phyloP scores from a whole-genome alignment of 2,888 invertebrate species.

The Cyclophora punctaria region DNA sequence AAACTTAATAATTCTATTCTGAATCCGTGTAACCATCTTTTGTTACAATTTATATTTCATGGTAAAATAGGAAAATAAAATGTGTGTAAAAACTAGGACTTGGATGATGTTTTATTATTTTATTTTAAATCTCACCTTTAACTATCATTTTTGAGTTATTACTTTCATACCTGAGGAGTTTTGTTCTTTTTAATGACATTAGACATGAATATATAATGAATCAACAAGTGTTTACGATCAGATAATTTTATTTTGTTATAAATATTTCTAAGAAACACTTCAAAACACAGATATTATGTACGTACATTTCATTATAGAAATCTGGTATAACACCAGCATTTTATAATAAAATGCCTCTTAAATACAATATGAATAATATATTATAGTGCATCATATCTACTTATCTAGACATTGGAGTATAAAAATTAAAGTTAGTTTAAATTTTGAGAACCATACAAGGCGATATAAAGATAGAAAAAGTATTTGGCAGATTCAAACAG shows the following conservation, averaged over 20 bases:
- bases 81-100: conserved; percentile 68
- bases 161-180: neutral
- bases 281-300: conserved; percentile 19
- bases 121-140: neutral
- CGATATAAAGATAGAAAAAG: conserved; percentile 31
- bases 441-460: conserved; percentile 20
- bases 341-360: neutral
- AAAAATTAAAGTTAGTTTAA: conserved; percentile 18
- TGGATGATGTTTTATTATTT: conserved; percentile 53
- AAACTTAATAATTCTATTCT: conserved; percentile 48
- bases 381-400: conserved; percentile 44
- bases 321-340: neutral
- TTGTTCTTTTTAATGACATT: neutral
- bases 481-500: conserved; percentile 33
- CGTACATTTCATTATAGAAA: neutral
- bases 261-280: conserved; percentile 41
- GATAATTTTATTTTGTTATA: conserved; percentile 55
- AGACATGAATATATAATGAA: no score
- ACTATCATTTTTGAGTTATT: neutral
- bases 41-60: conserved; percentile 68
- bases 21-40: conserved; percentile 59
- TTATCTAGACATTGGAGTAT: conserved; percentile 22
- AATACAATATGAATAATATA: conserved; percentile 13
- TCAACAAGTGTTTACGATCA: conserved; percentile 20
- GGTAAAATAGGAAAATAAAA: conserved; percentile 66